Conservation (phyloP, 2,797 vertebrate genomes). For the Hoplostethus mediterraneus region DNA sequence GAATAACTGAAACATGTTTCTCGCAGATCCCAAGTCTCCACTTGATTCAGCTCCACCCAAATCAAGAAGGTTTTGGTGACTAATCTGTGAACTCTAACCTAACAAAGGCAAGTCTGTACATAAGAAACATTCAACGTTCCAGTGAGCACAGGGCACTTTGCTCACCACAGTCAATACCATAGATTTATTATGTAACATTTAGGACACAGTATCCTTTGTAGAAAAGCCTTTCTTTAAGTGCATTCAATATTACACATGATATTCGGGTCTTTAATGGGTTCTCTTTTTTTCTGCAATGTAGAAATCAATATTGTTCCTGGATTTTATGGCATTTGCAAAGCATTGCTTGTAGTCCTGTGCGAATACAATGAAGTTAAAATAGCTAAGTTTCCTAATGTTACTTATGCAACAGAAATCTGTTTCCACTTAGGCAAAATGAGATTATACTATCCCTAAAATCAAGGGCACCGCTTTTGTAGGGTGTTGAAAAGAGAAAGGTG, state of each 20-base stretch:
- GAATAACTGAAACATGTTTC: neutral
- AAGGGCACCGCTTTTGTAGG: neutral
- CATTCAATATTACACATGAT: neutral
- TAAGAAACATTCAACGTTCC: neutral
- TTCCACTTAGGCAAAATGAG: constrained; percentile 27
- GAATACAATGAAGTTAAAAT: neutral
- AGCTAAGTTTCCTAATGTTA: constrained; percentile 11
- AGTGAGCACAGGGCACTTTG: neutral
- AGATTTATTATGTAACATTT: neutral
- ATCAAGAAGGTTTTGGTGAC: neutral
- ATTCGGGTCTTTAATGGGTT: no score
- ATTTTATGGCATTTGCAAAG: neutral
- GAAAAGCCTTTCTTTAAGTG: no score
- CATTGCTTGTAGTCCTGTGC: constrained; percentile 15
- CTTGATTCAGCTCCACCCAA: constrained; percentile 46
- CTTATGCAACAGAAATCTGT: constrained; percentile 34
- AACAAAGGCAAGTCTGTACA: constrained; percentile 13
- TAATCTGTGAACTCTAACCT: neutral
- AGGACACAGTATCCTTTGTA: neutral
- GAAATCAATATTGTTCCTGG: neutral
- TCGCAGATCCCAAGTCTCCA: constrained; percentile 22
- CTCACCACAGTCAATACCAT: neutral
- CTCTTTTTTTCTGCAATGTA: neutral
- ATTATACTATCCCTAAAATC: neutral
- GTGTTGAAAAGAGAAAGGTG: constrained; percentile 18